These are phyloP conservation scores for Naso thynnoides DNA, from an alignment of 2,797 vertebrate species.

Conservation along the genomic window DNA sequence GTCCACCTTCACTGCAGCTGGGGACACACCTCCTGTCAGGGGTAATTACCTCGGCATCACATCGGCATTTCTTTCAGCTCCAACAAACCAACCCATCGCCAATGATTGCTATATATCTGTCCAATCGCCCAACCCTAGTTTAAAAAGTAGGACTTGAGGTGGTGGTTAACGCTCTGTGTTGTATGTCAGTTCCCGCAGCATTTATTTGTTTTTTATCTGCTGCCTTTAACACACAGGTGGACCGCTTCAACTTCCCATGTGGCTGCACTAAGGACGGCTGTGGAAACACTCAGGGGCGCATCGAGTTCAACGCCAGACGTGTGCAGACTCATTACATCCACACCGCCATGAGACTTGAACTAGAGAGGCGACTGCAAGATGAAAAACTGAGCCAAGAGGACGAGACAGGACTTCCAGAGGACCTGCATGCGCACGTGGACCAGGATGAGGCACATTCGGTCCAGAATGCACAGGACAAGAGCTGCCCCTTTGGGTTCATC, in stretches of 20 bases:
- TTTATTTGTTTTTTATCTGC: conserved; percentile 1
- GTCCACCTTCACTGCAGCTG: no score
- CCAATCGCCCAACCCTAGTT: no score
- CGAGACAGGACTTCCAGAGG: conserved; percentile 46
- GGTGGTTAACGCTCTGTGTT: background rate
- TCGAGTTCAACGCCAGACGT: conserved; percentile 90
- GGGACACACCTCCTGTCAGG: no score
- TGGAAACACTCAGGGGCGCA: conserved; percentile 89
- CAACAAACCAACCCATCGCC: no score
- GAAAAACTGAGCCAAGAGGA: conserved; percentile 60
- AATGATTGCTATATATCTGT: no score
- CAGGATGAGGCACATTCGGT: conserved; percentile 35
- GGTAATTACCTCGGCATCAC: no score
- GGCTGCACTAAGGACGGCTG: conserved; percentile 92
- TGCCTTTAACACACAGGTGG: conserved; percentile 84
- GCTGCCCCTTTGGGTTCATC: conserved; percentile 68
- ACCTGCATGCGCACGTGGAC: conserved; percentile 32
- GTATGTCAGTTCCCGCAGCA: background rate
- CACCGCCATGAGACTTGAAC: conserved; percentile 91
- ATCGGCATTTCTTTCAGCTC: no score
- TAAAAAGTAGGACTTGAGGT: background rate
- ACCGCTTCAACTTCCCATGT: conserved; percentile 92
- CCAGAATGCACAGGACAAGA: conserved; percentile 43
- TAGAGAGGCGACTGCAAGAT: conserved; percentile 85
- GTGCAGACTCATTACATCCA: conserved; percentile 94